These are phyloP conservation scores for Piezodorus guildinii DNA, from an alignment of 1,140 invertebrate species.

Conservation along the genomic window DNA sequence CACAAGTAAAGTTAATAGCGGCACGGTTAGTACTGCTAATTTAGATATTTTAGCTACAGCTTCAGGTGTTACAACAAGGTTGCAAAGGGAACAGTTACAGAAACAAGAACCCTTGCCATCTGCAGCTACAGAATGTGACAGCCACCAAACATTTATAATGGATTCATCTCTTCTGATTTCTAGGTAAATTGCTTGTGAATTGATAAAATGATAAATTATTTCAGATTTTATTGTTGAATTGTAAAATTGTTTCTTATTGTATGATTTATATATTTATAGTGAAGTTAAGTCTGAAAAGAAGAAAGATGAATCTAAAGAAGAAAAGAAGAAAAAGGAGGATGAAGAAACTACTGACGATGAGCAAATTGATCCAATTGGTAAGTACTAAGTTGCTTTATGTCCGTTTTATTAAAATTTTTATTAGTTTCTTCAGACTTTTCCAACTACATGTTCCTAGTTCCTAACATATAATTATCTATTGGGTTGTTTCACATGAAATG, in stretches of 20 bases:
- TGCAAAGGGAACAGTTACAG: slow-evolving; percentile 65
- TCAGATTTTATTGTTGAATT: too few species aligned
- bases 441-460: too few species aligned
- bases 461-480: too few species aligned
- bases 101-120: slow-evolving; percentile 34
- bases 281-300: slow-evolving; percentile 30
- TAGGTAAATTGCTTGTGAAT: background rate
- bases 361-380: slow-evolving; percentile 21
- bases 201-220: too few species aligned
- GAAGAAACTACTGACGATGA: slow-evolving; percentile 31
- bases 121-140: slow-evolving; percentile 7
- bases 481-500: too few species aligned
- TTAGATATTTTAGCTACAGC: slow-evolving; percentile 26
- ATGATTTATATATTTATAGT: slow-evolving; percentile 25
- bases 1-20: slow-evolving; percentile 34
- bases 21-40: slow-evolving; percentile 14
- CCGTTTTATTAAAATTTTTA: background rate
- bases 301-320: slow-evolving; percentile 31
- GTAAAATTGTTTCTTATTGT: too few species aligned
- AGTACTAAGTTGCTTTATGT: background rate
- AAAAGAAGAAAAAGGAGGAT: slow-evolving; percentile 31
- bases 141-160: background rate
- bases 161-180: background rate
- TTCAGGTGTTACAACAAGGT: slow-evolving; percentile 53
- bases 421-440: too few species aligned